A percentile compares a stretch with the other conserved stretches of the same genome.
phyloP scores from a whole-genome alignment of 1,140 invertebrate genomes.

The Hesperophylax magnus region DNA sequence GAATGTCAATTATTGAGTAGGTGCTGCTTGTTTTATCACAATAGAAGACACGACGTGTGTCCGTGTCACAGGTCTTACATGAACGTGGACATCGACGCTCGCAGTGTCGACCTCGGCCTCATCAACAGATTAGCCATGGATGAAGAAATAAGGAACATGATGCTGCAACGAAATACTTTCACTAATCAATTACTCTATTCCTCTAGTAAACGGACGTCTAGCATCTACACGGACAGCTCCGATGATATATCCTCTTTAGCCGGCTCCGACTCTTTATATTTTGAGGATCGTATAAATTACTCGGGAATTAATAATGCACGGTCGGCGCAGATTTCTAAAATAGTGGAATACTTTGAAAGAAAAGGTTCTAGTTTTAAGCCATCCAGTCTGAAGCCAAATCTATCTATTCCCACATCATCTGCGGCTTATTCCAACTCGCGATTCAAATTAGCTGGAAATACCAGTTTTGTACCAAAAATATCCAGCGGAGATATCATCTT shows the following conservation, averaged over 20 bases:
- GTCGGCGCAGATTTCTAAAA: slow-evolving; percentile 84
- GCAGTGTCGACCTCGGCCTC: slow-evolving; percentile 62
- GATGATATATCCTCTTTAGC: slow-evolving; percentile 87
- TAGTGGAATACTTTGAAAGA: slow-evolving; percentile 90
- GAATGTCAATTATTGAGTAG: slow-evolving; percentile 50
- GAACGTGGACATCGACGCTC: slow-evolving; percentile 60
- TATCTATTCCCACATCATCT: slow-evolving; percentile 2
- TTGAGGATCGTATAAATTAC: slow-evolving; percentile 75
- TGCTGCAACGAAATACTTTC: slow-evolving; percentile 62
- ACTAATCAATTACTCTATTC: slow-evolving; percentile 68
- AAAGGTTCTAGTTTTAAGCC: slow-evolving; percentile 74
- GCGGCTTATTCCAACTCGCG: slow-evolving; percentile 27
- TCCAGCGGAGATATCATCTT: slow-evolving; percentile 41
- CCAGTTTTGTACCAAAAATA: slow-evolving; percentile 43
- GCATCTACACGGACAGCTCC: slow-evolving; percentile 88
- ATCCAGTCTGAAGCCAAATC: slow-evolving; percentile 54
- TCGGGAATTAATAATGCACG: slow-evolving; percentile 67
- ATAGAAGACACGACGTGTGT: slow-evolving; percentile 43
- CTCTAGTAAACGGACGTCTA: slow-evolving; percentile 82
- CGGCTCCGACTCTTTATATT: slow-evolving; percentile 79
- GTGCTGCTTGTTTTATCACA: slow-evolving; percentile 51
- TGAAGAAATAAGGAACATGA: slow-evolving; percentile 64
- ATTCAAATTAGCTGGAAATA: slow-evolving; percentile 38
- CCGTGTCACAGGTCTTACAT: slow-evolving; percentile 55
- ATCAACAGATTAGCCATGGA: slow-evolving; percentile 66